A percentile compares a stretch with the other conserved stretches of the same genome.
Evolutionary conservation across 2,888 invertebrate species (phyloP).

Genomic region (Drosophila subsilvestris): DNA sequence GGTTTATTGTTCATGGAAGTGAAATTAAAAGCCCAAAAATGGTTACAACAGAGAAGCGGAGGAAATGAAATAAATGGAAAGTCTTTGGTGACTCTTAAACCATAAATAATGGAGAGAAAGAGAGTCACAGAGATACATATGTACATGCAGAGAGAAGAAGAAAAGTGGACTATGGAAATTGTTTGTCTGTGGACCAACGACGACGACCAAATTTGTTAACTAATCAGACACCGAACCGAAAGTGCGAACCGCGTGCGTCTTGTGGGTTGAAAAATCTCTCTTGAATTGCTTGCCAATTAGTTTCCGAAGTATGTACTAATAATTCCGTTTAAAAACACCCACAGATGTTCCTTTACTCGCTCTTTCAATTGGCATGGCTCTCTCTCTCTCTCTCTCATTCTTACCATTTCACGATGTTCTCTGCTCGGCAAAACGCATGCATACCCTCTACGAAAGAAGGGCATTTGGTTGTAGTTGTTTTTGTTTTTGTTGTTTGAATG

Average conservation of each 20-base stretch:
- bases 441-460: constrained; percentile 22
- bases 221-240: background rate
- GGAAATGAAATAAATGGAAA: constrained; percentile 32
- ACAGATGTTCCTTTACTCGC: background rate
- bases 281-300: background rate
- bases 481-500: constrained; percentile 10
- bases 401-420: too few species aligned
- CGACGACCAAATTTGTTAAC: background rate
- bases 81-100: constrained; percentile 22
- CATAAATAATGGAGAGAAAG: constrained; percentile 18
- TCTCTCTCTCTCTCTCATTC: too few species aligned
- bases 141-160: background rate
- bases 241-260: background rate
- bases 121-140: constrained; percentile 1
- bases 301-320: background rate
- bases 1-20: constrained; percentile 39
- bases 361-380: background rate
- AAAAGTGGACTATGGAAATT: constrained; percentile 5
- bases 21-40: constrained; percentile 42
- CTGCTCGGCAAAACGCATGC: too few species aligned
- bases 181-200: background rate
- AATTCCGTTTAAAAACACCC: background rate
- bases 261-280: background rate
- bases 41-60: constrained; percentile 4
- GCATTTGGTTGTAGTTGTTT: constrained; percentile 4